Evolutionary conservation across 2,797 vertebrate species (phyloP).

Genomic region (Prionace glauca): DNA sequence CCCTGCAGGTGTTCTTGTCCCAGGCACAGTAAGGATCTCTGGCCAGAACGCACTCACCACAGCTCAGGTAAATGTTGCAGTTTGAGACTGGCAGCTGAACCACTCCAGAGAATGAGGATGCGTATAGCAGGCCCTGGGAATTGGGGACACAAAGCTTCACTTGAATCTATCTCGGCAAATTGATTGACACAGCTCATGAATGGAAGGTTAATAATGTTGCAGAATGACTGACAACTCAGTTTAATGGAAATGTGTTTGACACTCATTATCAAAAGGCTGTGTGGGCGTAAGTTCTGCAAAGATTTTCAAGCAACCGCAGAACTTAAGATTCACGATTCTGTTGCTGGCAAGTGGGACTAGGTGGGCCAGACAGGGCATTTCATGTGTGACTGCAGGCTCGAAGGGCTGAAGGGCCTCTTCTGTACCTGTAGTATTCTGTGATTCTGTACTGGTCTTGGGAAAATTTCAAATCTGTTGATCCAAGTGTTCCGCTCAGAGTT

Average conservation of each 20-base stretch:
- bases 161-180: neutral
- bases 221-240: neutral
- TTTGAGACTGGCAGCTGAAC: constrained; percentile 84
- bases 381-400: too few relatives aligned
- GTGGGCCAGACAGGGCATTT: too few relatives aligned
- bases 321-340: too few relatives aligned
- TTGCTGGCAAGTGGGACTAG: too few relatives aligned
- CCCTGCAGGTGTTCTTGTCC: constrained; percentile 64
- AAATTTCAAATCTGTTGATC: neutral
- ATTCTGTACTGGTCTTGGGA: too few relatives aligned
- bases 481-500: neutral
- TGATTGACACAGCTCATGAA: neutral
- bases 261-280: too few relatives aligned
- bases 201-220: neutral
- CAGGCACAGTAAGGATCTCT: constrained; percentile 95
- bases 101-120: constrained; percentile 71
- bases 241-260: neutral
- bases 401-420: too few relatives aligned
- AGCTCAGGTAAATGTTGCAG: constrained; percentile 84
- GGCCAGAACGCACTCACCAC: constrained; percentile 85
- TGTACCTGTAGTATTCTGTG: too few relatives aligned
- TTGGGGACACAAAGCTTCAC: neutral
- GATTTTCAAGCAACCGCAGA: too few relatives aligned
- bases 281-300: neutral
- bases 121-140: constrained; percentile 73